Percentiles rank a stretch among this genome's conserved stretches.
Evolutionary conservation across 2,888 invertebrate species (phyloP).

Genomic region (Eudasyphora cyanicolor): DNA sequence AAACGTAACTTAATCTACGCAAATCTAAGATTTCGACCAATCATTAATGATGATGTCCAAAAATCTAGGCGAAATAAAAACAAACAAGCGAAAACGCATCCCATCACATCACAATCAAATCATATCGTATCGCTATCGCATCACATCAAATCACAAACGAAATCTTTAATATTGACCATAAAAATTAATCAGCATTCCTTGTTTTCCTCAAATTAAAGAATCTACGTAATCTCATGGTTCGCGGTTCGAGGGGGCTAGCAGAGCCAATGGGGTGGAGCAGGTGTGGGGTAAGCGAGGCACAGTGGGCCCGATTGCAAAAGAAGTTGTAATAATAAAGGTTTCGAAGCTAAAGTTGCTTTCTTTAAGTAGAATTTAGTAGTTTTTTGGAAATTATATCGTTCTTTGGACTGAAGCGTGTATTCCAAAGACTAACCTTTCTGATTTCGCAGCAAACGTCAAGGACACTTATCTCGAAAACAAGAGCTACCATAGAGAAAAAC

Average conservation of each 20-base stretch:
- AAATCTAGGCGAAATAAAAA: constrained; percentile 26
- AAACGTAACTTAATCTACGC: constrained; percentile 20
- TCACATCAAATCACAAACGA: constrained; percentile 1
- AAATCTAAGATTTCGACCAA: background rate
- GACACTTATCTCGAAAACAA: no score
- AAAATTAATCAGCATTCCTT: constrained; percentile 46
- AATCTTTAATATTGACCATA: constrained; percentile 34
- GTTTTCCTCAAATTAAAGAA: constrained; percentile 22
- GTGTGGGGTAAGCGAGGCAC: no score
- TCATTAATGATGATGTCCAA: constrained; percentile 27
- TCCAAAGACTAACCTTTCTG: no score
- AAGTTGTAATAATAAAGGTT: no score
- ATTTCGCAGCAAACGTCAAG: no score
- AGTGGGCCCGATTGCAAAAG: no score
- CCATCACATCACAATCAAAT: constrained; percentile 13
- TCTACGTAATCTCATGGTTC: background rate
- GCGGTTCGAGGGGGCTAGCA: background rate
- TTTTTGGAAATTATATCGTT: no score
- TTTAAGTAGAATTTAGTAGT: no score
- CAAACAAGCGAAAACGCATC: constrained; percentile 2
- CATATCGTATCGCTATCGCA: no score
- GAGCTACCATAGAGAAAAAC: no score
- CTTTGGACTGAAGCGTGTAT: no score
- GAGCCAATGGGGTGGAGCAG: background rate
- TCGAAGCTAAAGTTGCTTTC: no score